phyloP scores from a whole-genome alignment of 2,113 vertebrate species.

The Todiramphus saurophagus region DNA sequence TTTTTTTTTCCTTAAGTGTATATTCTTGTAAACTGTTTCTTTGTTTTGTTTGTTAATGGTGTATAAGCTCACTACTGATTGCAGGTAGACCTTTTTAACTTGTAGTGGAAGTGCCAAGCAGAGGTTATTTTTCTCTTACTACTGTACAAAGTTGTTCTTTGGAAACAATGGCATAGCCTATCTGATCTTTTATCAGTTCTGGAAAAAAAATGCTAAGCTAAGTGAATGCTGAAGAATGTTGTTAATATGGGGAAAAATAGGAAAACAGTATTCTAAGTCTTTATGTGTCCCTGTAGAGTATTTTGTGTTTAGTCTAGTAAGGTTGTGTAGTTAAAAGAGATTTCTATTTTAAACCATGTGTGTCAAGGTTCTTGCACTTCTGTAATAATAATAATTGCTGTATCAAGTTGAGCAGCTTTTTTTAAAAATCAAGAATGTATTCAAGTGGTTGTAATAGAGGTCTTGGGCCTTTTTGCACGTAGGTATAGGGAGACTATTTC shows the following conservation, averaged over 20 bases:
- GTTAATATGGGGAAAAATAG: conserved; percentile 22
- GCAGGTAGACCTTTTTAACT: conserved; percentile 54
- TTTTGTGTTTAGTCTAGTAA: neutral
- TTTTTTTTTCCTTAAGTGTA: conserved; percentile 23
- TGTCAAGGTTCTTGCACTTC: neutral
- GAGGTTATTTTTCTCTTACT: conserved; percentile 2
- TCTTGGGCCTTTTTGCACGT: neutral
- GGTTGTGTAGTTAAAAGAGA: neutral
- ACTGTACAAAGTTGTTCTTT: conserved; percentile 54
- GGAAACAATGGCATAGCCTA: conserved; percentile 54
- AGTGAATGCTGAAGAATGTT: conserved; percentile 57
- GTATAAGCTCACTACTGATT: conserved; percentile 40
- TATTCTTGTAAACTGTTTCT: conserved; percentile 54
- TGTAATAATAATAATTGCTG: neutral
- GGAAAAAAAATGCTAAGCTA: neutral
- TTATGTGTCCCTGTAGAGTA: conserved; percentile 28
- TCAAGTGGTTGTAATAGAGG: neutral
- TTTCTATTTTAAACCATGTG: neutral
- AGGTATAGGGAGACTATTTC: neutral
- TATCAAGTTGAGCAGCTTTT: neutral
- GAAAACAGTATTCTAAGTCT: conserved; percentile 14
- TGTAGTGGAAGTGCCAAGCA: neutral
- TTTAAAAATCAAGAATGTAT: neutral
- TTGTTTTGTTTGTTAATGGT: conserved; percentile 54
- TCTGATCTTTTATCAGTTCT: conserved; percentile 58